phyloP scores from a whole-genome alignment of 2,113 vertebrate species.

The Nesogale talazaci region DNA sequence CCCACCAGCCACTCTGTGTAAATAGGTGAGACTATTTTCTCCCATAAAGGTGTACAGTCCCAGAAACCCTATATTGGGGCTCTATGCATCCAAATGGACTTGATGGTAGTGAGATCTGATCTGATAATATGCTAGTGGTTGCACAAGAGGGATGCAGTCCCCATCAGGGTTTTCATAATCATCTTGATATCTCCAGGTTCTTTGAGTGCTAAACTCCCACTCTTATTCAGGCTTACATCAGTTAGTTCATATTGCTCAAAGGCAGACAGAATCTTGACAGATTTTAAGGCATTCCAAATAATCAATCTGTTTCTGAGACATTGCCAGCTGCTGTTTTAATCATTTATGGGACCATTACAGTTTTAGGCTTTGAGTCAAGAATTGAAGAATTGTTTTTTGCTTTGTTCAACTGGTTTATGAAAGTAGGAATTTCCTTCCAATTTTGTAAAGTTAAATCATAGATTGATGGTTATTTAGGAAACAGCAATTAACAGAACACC shows the following conservation, averaged over 20 bases:
- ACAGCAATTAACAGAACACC: not conserved
- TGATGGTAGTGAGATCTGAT: too few species aligned
- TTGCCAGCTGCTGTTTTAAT: conserved; percentile 77
- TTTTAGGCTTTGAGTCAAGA: conserved; percentile 68
- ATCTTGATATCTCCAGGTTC: conserved; percentile 45
- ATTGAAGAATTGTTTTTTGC: conserved; percentile 59
- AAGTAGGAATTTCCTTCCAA: conserved; percentile 52
- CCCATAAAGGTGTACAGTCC: too few species aligned
- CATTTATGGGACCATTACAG: conserved; percentile 67
- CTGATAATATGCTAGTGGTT: conserved; percentile 4
- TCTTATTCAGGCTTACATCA: conserved; percentile 13
- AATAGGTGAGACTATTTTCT: too few species aligned
- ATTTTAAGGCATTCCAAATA: conserved; percentile 71
- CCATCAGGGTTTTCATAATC: conserved; percentile 31
- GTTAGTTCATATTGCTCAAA: conserved; percentile 59
- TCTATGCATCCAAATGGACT: too few species aligned
- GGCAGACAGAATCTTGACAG: conserved; percentile 50
- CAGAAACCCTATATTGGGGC: too few species aligned
- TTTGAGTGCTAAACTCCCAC: conserved; percentile 25
- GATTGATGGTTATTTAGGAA: not conserved
- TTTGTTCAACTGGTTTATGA: conserved; percentile 56
- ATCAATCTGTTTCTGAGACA: conserved; percentile 76
- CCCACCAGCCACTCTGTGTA: too few species aligned
- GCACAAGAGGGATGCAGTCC: not conserved
- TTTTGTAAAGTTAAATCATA: conserved; percentile 59